Base-by-base conservation (phyloP, 1,140 invertebrate species). In the Pinna nobilis region DNA sequence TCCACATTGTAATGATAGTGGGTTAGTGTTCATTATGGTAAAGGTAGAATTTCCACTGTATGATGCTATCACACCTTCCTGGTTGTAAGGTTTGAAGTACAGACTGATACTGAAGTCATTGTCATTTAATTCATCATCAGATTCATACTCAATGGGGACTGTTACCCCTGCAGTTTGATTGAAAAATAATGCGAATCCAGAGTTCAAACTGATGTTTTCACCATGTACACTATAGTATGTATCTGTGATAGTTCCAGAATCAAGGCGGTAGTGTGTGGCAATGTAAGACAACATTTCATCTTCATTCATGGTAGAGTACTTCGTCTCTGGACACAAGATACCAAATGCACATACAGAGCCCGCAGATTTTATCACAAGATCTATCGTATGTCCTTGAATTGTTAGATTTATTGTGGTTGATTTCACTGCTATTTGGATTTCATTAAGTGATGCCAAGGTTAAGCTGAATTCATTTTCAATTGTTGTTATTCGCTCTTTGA, bases 11-110 rank as follows among this genome's bases (percentile, higher is more conserved):
- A 82, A 37, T 20, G 49, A 61, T 7, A 80, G 32, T 3, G 74
- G 72, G 44, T 61, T 65, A 9, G 37, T 66, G 37, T 79, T 79
- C 3, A 68, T 35, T 55, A 78, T 25, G 20, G 77, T 35, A 51
- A 79, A 79, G 6, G 73, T 79, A n/a, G 65, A 67, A 49, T 77
- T 68, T 53, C 64, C 76, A 37, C 74, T 75, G 61, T 78, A 82
- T n/a, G 80, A 73, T 25, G 80, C 28, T 13, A 82, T 25, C 13
- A 75, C 66, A 2, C 80, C 78, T 23, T 70, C 73, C 33, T 74
- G 37, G n/a, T 44, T 47, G n/a, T 50, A n/a, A n/a, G 80, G 75
- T 39, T 76, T 80, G 35, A 78, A 71, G 28, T 78, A 74, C 9
- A 79, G 41, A 47, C 74, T 75, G 32, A 82, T 57, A 57, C 71